Evolutionary conservation across 2,797 vertebrate species (phyloP), one percentile per base, ranked within the genome.

Genomic region (Aeoliscus strigatus): DNA sequence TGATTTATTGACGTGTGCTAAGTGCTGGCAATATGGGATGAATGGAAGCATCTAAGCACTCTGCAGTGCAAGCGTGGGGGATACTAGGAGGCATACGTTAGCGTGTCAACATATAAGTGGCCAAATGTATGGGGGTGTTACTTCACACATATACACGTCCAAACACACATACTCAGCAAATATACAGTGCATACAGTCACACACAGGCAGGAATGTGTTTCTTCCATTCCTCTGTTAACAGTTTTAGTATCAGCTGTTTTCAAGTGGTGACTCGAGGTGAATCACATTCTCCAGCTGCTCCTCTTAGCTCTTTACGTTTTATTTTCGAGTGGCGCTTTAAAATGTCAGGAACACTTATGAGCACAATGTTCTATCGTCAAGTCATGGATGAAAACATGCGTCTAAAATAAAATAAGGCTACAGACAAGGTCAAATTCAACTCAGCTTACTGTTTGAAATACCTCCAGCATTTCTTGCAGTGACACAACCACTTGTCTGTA

Each of bases 51-150:
- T 68, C 33, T 25, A 1, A 9, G 40, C 51, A 62, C 60, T 60
- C 59, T 40, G 43, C 32, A 33, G 61, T 53, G 25, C 45, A 41
- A 39, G 68, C 68, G 40, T 37, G 41, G 50, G 41, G 55, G 61
- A 48, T 4, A 39, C 54, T 66, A 13, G 3, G 33, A 70, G 57
- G 51, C 38, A 49, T 60, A 65, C 44, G 27, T 63, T 68, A 52
- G 51, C 58, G 38, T 67, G 50, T 29, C 66, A 75, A 65, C 51
- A 43, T 53, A 50, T 41, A 51, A 60, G 17, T 39, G 28, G 38
- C 52, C 39, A 47, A 64, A 47, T 13, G 26, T 9, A 8, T 28
- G 14, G 3, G 18, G 11, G 8, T 1, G 9, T 50, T 8, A 23
- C 24, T 29, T 54, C 41, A 1, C 27, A 33, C 13, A 23, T 34